Evolutionary conservation across 2,888 invertebrate genomes (phyloP), one percentile per base, ranked within the genome.

Genomic region (Sturmia bella): DNA sequence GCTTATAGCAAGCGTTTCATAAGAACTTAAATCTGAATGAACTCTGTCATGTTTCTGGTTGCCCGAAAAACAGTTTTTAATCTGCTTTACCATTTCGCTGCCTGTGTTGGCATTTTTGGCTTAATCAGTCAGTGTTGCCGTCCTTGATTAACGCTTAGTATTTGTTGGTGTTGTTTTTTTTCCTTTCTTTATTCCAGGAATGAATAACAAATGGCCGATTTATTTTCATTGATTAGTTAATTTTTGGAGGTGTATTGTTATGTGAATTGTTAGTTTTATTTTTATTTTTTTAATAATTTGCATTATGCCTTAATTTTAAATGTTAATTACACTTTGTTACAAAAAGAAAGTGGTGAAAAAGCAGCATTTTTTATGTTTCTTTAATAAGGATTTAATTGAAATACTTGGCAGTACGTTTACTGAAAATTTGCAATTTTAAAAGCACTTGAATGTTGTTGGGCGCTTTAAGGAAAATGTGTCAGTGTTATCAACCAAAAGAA

Each of bases 191-290:
- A 4, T 27, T 27, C 3, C 32, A 50, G 32, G 37, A 56, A 56
- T 15, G 66, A 41, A 7, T 59, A 82, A 74, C 82, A 82, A 82
- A 82, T 82, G 77, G 82, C 78, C 78, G 78, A 82, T 78, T 73
- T 64, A 24, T 39, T 75, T 66, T 66, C 57, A 19, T 59, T 37
- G n/a, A n/a, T n/a, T n/a, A 69, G 59, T 72, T 27, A 70, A 43
- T 39, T 56, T 70, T 69, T 63, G 5, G 7, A 32, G 17, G 61
- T 61, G 50, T 32, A 15, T 50, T 43, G 12, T 27, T 41, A 37
- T 41, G 21, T 70, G 69, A 64, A 41, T 39, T 48, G 5, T 68
- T 56, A 9, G 48, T 56, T n/a, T 69, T 7, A 41, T 52, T 57
- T 21, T 21, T 50, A 45, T 15, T 52, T 70, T 54, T 7, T 57